Evolutionary conservation across 2,113 vertebrate genomes (phyloP).

Genomic region (Macroglossus sobrinus): DNA sequence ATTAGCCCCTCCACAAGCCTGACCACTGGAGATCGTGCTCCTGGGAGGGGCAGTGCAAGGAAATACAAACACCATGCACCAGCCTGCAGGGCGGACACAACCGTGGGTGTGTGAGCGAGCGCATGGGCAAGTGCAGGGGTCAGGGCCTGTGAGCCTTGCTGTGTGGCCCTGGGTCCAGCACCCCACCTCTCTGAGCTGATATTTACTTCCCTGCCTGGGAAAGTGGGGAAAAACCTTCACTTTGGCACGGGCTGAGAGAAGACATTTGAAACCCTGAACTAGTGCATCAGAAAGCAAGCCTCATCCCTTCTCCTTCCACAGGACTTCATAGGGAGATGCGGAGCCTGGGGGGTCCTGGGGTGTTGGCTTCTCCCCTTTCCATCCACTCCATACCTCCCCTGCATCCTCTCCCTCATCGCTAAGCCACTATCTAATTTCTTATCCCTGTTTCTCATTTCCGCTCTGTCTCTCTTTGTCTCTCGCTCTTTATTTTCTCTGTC

Average conservation of each 20-base stretch:
- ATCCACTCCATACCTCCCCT: accelerated
- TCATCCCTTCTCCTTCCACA: not conserved
- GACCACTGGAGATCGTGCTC: not conserved
- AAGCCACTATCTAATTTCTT: not conserved
- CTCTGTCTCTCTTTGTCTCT: too few relatives aligned
- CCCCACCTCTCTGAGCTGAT: not conserved
- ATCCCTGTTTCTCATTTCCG: not conserved
- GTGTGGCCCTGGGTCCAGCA: not conserved
- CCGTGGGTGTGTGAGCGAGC: too few relatives aligned
- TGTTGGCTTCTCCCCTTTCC: accelerated
- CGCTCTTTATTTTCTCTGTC: not conserved
- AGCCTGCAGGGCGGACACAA: accelerated
- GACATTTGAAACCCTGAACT: not conserved
- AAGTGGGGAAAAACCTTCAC: not conserved
- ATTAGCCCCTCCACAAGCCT: not conserved
- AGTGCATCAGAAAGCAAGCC: accelerated
- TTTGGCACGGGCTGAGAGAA: not conserved
- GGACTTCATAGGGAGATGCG: not conserved
- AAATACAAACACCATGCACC: accelerated
- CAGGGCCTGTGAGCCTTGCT: accelerated
- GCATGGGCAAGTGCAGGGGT: accelerated
- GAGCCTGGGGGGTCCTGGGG: not conserved
- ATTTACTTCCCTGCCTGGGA: too few relatives aligned
- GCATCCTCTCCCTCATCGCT: not conserved
- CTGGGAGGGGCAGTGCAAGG: not conserved